phyloP scores from a whole-genome alignment of 1,140 invertebrate genomes.

The Drosophila punjabiensis region DNA sequence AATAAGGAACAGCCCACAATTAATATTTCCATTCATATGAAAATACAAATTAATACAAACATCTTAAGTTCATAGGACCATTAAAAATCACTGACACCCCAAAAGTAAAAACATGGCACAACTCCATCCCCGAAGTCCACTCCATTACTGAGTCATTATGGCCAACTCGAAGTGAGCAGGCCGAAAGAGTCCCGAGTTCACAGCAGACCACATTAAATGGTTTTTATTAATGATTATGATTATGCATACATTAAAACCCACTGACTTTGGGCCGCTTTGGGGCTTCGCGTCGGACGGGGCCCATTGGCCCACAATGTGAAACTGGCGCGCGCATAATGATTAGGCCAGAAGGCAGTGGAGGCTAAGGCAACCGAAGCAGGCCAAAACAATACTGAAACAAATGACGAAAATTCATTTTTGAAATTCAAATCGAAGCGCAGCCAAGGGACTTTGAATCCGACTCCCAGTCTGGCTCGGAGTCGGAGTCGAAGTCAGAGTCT shows the following conservation, averaged over 20 bases:
- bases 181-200: conserved; percentile 39
- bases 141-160: conserved; percentile 17
- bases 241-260: conserved; percentile 63
- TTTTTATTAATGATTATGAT: conserved; percentile 78
- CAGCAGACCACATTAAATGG: conserved; percentile 69
- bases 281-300: conserved; percentile 4
- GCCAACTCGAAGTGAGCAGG: conserved; percentile 6
- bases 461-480: conserved; percentile 32
- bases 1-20: not conserved
- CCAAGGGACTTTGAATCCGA: conserved; percentile 37
- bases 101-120: not conserved
- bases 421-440: conserved; percentile 68
- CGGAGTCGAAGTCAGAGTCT: conserved; percentile 42
- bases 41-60: not conserved
- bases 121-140: not conserved
- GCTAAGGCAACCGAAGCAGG: conserved; percentile 12
- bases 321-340: conserved; percentile 63
- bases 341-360: conserved; percentile 29
- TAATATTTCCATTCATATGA: conserved; percentile 6
- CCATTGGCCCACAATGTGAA: conserved; percentile 45
- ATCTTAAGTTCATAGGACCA: conserved; percentile 4
- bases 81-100: not conserved
- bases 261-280: conserved; percentile 22
- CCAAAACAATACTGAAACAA: conserved; percentile 42
- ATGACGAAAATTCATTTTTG: conserved; percentile 55